These are phyloP conservation scores for Lepus europaeus DNA, from an alignment of 2,113 vertebrate species.

Conservation along the genomic window DNA sequence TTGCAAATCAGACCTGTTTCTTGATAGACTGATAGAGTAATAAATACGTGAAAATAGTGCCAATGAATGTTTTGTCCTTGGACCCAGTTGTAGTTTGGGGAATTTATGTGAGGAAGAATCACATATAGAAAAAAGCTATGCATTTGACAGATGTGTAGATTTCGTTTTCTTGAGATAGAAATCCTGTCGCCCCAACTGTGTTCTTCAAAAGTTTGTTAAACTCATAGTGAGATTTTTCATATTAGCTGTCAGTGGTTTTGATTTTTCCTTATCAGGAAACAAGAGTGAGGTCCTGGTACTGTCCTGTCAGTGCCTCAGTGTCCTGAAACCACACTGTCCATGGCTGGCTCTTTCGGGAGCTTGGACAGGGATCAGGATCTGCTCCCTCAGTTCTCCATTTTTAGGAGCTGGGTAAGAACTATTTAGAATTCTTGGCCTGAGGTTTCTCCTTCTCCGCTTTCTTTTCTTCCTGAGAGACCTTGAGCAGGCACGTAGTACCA, in stretches of 20 bases:
- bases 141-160: neutral
- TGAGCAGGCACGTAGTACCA: neutral
- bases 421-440: neutral
- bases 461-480: neutral
- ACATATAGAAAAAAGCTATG: neutral
- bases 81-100: neutral
- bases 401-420: neutral
- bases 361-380: neutral
- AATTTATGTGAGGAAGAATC: neutral
- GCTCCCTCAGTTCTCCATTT: neutral
- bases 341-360: neutral
- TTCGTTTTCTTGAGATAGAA: neutral
- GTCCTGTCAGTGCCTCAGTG: neutral
- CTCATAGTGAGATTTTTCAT: neutral
- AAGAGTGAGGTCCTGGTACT: neutral
- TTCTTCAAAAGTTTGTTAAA: neutral
- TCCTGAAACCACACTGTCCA: neutral
- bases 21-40: neutral
- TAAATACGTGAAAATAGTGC: neutral
- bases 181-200: neutral
- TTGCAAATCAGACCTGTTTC: neutral
- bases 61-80: conserved; percentile 8
- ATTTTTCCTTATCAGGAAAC: neutral
- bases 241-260: neutral
- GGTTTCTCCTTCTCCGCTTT: neutral